A percentile compares a stretch with the other conserved stretches of the same genome.
Conservation (phyloP, 2,797 vertebrate genomes). For the Diplodus puntazzo region DNA sequence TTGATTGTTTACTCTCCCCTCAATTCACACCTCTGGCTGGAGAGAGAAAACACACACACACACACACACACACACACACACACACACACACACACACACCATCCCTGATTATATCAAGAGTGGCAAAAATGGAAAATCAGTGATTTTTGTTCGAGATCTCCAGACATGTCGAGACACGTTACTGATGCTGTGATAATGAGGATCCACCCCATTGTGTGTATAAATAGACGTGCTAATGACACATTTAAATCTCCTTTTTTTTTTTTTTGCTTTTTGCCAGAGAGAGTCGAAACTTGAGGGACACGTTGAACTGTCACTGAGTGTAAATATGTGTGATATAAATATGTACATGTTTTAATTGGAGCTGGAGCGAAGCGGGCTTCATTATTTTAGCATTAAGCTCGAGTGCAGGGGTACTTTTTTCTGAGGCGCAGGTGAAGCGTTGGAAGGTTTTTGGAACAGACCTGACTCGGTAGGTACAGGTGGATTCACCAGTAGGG, state of each 20-base stretch:
- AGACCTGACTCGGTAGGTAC: slow-evolving; percentile 81
- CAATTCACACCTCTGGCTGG: slow-evolving; percentile 73
- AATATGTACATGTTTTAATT: slow-evolving; percentile 76
- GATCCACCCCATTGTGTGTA: slow-evolving; percentile 80
- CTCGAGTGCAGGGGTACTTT: slow-evolving; percentile 60
- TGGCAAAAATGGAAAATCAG: slow-evolving; percentile 58
- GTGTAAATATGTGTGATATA: slow-evolving; percentile 78
- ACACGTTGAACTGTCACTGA: slow-evolving; percentile 65
- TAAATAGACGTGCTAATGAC: slow-evolving; percentile 88
- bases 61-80: neutral
- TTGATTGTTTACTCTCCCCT: slow-evolving; percentile 75
- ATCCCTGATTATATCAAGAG: slow-evolving; percentile 59
- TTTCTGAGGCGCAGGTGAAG: slow-evolving; percentile 69
- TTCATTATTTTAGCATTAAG: slow-evolving; percentile 87
- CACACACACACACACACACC: too few species aligned
- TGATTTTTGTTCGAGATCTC: slow-evolving; percentile 41
- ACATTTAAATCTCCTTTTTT: slow-evolving; percentile 74
- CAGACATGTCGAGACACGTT: slow-evolving; percentile 76
- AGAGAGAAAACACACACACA: slow-evolving; percentile 10
- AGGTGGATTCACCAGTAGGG: slow-evolving; percentile 85
- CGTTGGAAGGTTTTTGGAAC: slow-evolving; percentile 69
- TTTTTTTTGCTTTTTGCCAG: slow-evolving; percentile 57
- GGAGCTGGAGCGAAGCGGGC: slow-evolving; percentile 62
- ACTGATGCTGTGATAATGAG: slow-evolving; percentile 84
- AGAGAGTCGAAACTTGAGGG: slow-evolving; percentile 70